These are phyloP conservation scores for Calosoma granatense DNA, from an alignment of 1,140 invertebrate genomes.

Conservation along the genomic window DNA sequence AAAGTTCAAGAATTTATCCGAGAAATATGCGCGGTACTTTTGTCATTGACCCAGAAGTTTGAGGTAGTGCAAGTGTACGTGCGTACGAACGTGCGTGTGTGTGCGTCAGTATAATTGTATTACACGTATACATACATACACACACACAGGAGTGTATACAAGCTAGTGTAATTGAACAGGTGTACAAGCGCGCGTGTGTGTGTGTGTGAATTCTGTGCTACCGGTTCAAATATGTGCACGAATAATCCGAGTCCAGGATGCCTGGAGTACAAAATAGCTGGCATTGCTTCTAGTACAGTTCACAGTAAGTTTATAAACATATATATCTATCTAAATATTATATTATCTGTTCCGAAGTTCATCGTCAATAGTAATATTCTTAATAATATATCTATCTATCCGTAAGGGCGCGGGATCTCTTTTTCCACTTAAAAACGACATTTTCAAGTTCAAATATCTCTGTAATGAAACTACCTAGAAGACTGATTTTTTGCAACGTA, in stretches of 20 bases:
- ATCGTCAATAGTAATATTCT: too few relatives aligned
- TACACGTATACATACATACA: background rate
- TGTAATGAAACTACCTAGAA: too few relatives aligned
- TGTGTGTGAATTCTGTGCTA: background rate
- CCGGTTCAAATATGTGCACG: background rate
- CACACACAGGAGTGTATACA: too few relatives aligned
- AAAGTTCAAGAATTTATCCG: slow-evolving; percentile 6
- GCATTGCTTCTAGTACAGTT: background rate
- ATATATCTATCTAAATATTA: too few relatives aligned
- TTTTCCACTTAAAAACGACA: too few relatives aligned
- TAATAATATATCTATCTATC: too few relatives aligned
- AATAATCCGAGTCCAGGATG: background rate
- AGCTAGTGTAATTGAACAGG: too few relatives aligned
- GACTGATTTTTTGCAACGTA: too few relatives aligned
- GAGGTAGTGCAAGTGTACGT: background rate
- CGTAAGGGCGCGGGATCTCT: too few relatives aligned
- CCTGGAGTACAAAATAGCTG: background rate
- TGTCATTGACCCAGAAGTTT: slow-evolving; percentile 8
- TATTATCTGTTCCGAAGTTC: too few relatives aligned
- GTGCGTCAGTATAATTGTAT: background rate
- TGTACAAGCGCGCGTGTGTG: background rate
- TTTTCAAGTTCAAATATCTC: too few relatives aligned
- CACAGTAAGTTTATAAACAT: too few relatives aligned
- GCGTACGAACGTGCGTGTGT: background rate
- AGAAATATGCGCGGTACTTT: background rate